Conservation (phyloP, 2,888 invertebrate genomes). For the Augiades crinisus region DNA sequence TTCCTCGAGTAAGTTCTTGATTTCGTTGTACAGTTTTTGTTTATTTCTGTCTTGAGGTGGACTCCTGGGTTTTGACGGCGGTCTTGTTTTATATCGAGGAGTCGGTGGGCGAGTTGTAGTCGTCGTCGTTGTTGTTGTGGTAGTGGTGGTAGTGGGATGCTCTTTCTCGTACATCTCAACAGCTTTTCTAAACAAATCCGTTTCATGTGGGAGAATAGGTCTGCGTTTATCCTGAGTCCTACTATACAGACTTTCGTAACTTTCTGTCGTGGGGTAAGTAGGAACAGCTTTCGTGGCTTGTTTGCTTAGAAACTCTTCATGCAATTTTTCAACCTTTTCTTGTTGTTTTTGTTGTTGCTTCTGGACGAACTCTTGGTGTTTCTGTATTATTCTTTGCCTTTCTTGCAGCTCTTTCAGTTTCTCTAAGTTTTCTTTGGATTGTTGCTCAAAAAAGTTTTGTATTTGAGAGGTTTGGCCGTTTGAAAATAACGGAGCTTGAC, state of each 20-base stretch:
- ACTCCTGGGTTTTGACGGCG: constrained; percentile 58
- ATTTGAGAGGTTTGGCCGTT: constrained; percentile 78
- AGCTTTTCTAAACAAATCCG: constrained; percentile 83
- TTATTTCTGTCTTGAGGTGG: constrained; percentile 77
- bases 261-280: constrained; percentile 72
- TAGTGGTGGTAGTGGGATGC: constrained; percentile 85
- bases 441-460: constrained; percentile 81
- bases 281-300: constrained; percentile 85
- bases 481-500: constrained; percentile 67
- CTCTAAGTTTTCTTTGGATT: constrained; percentile 83
- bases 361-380: constrained; percentile 88
- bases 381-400: constrained; percentile 86
- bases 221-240: constrained; percentile 68
- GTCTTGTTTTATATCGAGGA: constrained; percentile 57
- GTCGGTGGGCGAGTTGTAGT: constrained; percentile 66
- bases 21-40: constrained; percentile 81
- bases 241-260: constrained; percentile 61
- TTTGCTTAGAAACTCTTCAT: constrained; percentile 85
- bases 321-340: constrained; percentile 87
- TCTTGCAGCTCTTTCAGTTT: constrained; percentile 86
- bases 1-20: constrained; percentile 78
- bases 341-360: constrained; percentile 90
- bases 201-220: constrained; percentile 83
- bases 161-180: constrained; percentile 84
- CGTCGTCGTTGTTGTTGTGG: constrained; percentile 84